Evolutionary conservation across 2,113 vertebrate genomes (phyloP), one percentile per base, ranked within the genome.

Genomic region (Cyprinodon tularosa): DNA sequence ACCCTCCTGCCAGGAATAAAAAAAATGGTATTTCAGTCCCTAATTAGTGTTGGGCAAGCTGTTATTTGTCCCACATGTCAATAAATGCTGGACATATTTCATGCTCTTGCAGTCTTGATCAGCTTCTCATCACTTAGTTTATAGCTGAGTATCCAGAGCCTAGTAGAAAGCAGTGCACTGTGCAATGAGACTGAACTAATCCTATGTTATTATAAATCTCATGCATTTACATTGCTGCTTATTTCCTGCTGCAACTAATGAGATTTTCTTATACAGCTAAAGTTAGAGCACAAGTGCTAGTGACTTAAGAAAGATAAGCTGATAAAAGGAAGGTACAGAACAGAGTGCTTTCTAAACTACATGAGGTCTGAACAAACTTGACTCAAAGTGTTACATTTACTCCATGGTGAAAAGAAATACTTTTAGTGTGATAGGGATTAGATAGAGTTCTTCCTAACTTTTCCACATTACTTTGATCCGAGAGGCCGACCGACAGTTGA

Each of bases 221-320:
- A 80, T 83, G 84, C 84, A 82, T 84, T 88, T 86, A 84, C 84
- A 84, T 84, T 38, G 76, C 86, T 83, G 77, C 77, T 85, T 81
- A 86, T 76, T 38, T 65, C 73, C 60, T 3, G 17, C 48, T 60
- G 48, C 53, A 17, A 1, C 65, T 82, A 73, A 86, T 77, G 68
- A 81, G 37, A 14, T 69, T 68, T n/a, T 72, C 40, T 39, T 71
- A 14, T 29, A 17, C 14, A 47, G 50, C 29, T 53, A 73, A 38
- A 39, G 9, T 67, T n/a, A 78, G 68, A 50, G 36, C 6, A 4
- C 57, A 71, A 22, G 47, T 64, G 62, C 14, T 62, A 14, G 15
- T 0, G 37, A 62, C 22, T 47, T 2, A 36, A 62, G 70, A 62
- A n/a, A 47, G 53, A 72, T 72, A 48, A 39, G 60, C 44, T n/a